Evolutionary conservation across 1,140 invertebrate species (phyloP), one percentile per base, ranked within the genome.

Genomic region (Drosophila arawakana): DNA sequence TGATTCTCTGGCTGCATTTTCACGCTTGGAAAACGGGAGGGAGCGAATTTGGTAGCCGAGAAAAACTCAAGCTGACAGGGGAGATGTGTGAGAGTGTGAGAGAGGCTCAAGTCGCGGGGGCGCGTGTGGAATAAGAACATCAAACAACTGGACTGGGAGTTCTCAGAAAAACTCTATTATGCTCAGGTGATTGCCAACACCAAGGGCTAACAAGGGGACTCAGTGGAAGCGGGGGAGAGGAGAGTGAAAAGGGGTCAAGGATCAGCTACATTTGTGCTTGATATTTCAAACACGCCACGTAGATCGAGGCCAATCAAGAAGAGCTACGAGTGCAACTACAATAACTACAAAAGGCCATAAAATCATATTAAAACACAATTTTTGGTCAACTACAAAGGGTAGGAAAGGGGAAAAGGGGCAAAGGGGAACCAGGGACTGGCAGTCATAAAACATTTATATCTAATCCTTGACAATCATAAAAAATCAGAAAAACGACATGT

Each of bases 401-500:
- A 35, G 15, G 21, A 43, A 9, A n/a, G n/a, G 15, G 37, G 34
- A 2, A 8, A 25, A 8, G 30, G 59, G 13, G 46, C 15, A 15
- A 59, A n/a, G 7, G 25, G 15, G 3, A 5, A 8, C n/a, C 9
- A 34, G 61, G 58, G 58, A 43, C 13, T 10, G 6, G 18, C n/a
- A 37, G 52, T 46, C 72, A 85, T 91, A 91, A 91, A 91, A 91
- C 76, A 91, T 89, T 91, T 91, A 89, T 91, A 91, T 86, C 83
- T 86, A 88, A 91, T 91, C 89, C 89, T 91, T 89, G 89, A 84
- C 84, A 89, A 91, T 91, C 89, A 91, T 91, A 91, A 91, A 85
- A 91, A 91, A 30, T 82, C 88, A 89, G 60, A 80, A 66, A 84
- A 77, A 83, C 73, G 80, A 80, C 83, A 80, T 62, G 81, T 73